Conservation (phyloP, 2,797 vertebrate genomes). For the Sciurus vulgaris region DNA sequence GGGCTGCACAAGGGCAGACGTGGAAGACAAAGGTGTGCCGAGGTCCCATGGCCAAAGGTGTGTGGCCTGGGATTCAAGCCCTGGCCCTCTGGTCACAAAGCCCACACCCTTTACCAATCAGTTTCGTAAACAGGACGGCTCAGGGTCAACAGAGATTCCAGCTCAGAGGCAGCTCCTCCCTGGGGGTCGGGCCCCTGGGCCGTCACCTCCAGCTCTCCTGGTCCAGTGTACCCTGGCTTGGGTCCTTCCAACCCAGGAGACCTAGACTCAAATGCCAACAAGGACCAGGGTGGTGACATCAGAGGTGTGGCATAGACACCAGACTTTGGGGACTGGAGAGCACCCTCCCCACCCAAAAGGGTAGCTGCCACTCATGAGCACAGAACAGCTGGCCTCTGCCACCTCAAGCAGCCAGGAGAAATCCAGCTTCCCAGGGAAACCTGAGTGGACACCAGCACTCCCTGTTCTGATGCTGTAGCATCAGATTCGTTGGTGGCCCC, state of each 20-base stretch:
- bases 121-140: neutral
- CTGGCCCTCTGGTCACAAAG: neutral
- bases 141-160: neutral
- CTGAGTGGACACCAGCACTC: neutral
- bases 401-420: neutral
- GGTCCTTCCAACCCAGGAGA: neutral
- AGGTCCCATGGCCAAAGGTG: neutral
- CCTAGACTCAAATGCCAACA: neutral
- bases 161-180: neutral
- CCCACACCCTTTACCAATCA: too few species aligned
- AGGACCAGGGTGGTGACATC: neutral
- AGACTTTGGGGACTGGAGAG: neutral
- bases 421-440: neutral
- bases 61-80: neutral
- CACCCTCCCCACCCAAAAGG: neutral
- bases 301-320: neutral
- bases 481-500: neutral
- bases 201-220: neutral
- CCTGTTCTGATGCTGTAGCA: neutral
- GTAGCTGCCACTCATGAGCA: neutral
- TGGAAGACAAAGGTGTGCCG: neutral
- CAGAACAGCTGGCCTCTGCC: accelerated
- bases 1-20: neutral
- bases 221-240: neutral
- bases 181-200: accelerated